phyloP scores from a whole-genome alignment of 1,140 invertebrate genomes.

The Drosophila prosaltans region DNA sequence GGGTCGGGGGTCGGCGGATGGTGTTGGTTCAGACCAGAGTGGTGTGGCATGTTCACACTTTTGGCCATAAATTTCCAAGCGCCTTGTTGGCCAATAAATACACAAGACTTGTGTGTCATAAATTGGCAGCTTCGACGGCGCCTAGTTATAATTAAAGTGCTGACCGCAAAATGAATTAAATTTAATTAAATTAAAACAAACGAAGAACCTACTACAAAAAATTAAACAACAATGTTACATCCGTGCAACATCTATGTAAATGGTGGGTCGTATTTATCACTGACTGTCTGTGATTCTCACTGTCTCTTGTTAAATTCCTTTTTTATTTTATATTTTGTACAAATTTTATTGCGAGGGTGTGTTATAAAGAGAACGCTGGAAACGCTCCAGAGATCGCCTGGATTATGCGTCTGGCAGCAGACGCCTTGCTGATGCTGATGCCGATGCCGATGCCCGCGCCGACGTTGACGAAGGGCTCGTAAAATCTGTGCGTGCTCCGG shows the following conservation, averaged over 20 bases:
- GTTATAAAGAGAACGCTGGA: conserved; percentile 1
- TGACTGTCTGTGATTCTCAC: conserved; percentile 4
- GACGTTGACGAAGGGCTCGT: conserved; percentile 37
- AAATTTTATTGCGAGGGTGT: conserved; percentile 44
- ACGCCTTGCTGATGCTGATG: background rate
- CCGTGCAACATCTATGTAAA: background rate
- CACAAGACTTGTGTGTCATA: conserved; percentile 64
- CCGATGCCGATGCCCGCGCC: no score
- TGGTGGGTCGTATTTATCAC: conserved; percentile 6
- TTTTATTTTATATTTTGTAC: conserved; percentile 30
- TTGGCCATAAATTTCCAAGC: conserved; percentile 65
- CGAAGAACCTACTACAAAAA: background rate
- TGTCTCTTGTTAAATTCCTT: conserved; percentile 5
- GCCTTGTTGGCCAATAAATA: conserved; percentile 78
- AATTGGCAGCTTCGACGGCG: conserved; percentile 42
- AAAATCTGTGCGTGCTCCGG: conserved; percentile 54
- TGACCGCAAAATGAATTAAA: conserved; percentile 44
- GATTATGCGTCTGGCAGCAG: conserved; percentile 68
- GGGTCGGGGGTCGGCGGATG: background rate
- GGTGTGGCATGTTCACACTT: conserved; percentile 56
- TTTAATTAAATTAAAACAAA: conserved; percentile 58
- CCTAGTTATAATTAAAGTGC: conserved; percentile 64
- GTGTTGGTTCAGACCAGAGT: background rate
- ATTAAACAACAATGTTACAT: conserved; percentile 8
- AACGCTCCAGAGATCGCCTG: conserved; percentile 48